Evolutionary conservation across 1,140 invertebrate species (phyloP).

Genomic region (Protaetia brevitarsis): DNA sequence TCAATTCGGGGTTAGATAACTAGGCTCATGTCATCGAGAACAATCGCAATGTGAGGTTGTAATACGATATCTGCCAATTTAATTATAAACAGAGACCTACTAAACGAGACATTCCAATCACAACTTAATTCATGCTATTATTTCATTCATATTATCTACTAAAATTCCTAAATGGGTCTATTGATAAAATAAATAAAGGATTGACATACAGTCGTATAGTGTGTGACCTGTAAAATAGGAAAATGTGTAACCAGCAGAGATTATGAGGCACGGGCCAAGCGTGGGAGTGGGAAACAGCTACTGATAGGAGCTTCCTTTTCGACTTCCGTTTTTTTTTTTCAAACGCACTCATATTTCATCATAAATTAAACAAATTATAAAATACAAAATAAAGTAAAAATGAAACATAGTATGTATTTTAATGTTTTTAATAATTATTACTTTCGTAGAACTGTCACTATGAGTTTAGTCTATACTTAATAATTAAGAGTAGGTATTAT

Average conservation of each 20-base stretch:
- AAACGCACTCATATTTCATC: neutral
- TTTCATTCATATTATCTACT: too few relatives aligned
- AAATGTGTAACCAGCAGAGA: neutral
- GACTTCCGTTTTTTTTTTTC: neutral
- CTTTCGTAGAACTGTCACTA: too few relatives aligned
- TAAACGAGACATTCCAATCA: neutral
- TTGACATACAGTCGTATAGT: neutral
- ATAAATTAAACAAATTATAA: neutral
- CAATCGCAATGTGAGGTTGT: too few relatives aligned
- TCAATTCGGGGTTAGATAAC: too few relatives aligned
- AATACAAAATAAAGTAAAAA: too few relatives aligned
- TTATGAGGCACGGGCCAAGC: neutral
- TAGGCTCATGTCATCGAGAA: too few relatives aligned
- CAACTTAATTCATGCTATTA: neutral
- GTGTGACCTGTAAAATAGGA: slow-evolving; percentile 16
- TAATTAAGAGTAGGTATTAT: too few relatives aligned
- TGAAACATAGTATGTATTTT: too few relatives aligned
- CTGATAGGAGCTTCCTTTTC: neutral
- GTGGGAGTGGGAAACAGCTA: neutral
- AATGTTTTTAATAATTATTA: too few relatives aligned
- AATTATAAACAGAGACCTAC: too few relatives aligned
- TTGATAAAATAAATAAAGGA: slow-evolving; percentile 15
- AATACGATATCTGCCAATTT: too few relatives aligned
- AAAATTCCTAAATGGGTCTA: neutral
- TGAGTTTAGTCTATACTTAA: too few relatives aligned